Evolutionary conservation across 2,113 vertebrate species (phyloP).

Genomic region (Glaucomys volans): DNA sequence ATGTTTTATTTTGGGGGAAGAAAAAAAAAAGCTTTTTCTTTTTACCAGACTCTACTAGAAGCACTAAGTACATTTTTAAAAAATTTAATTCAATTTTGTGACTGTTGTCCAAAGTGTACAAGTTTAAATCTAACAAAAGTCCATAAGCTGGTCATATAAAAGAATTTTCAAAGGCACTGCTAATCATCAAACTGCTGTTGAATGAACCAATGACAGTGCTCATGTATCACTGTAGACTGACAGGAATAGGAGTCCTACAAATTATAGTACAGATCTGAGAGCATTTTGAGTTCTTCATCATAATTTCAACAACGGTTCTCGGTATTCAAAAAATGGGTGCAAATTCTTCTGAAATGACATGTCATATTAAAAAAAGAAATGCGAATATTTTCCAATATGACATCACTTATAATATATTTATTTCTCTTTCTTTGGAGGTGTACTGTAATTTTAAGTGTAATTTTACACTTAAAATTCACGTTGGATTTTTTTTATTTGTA

Average conservation of each 20-base stretch:
- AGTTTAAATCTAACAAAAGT: neutral
- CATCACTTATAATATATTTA: neutral
- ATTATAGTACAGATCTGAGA: rapidly evolving
- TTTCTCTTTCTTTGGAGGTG: neutral
- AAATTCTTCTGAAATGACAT: neutral
- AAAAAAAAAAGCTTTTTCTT: too few relatives aligned
- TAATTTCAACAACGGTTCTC: neutral
- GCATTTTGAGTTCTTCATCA: neutral
- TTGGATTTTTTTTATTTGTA: too few relatives aligned
- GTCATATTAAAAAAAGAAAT: neutral
- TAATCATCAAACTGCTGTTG: neutral
- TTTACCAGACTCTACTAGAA: neutral
- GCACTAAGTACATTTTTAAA: neutral
- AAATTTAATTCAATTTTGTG: neutral
- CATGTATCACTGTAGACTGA: neutral
- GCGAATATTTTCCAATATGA: neutral
- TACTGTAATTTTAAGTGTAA: too few relatives aligned
- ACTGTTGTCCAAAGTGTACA: neutral
- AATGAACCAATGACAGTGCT: neutral
- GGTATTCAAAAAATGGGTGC: neutral
- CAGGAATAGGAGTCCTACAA: neutral
- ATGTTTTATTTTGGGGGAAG: neutral
- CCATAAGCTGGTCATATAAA: neutral
- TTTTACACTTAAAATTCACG: too few relatives aligned
- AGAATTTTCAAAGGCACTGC: neutral